Evolutionary conservation across 2,888 invertebrate species (phyloP).

Genomic region (Aquatica leii): DNA sequence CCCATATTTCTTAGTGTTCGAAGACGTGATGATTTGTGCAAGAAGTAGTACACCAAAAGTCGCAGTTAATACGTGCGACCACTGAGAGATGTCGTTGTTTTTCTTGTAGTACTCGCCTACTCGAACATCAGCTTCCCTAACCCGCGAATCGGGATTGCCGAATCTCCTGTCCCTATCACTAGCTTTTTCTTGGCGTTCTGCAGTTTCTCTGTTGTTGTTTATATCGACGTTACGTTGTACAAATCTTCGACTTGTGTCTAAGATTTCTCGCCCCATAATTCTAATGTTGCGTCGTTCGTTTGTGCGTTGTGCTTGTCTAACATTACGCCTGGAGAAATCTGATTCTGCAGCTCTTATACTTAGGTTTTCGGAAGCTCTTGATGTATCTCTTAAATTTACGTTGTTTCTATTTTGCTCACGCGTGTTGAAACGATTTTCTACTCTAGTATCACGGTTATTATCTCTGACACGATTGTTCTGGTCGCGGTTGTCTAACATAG

Average conservation of each 20-base stretch:
- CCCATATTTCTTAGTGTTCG: slow-evolving; percentile 38
- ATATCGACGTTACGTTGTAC: not conserved
- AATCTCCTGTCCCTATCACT: no score
- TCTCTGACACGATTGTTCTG: no score
- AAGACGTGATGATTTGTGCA: slow-evolving; percentile 36
- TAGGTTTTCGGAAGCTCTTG: no score
- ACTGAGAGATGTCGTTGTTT: slow-evolving; percentile 11
- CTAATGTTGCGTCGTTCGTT: not conserved
- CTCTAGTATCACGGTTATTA: no score
- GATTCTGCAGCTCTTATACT: no score
- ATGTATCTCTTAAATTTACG: no score
- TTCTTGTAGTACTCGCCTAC: not conserved
- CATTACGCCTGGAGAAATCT: no score
- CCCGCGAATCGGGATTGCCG: no score
- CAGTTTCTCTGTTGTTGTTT: not conserved
- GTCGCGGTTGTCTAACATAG: no score
- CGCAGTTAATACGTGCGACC: slow-evolving; percentile 29
- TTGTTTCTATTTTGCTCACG: no score
- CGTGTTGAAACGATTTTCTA: no score
- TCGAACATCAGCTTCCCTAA: not conserved
- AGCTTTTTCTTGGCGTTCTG: not conserved
- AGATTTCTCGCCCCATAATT: not conserved
- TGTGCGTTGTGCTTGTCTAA: not conserved
- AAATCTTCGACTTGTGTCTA: not conserved
- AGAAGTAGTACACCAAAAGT: slow-evolving; percentile 32